Evolutionary conservation across 2,888 invertebrate species (phyloP).

Genomic region (Ferdinandea cuprea): DNA sequence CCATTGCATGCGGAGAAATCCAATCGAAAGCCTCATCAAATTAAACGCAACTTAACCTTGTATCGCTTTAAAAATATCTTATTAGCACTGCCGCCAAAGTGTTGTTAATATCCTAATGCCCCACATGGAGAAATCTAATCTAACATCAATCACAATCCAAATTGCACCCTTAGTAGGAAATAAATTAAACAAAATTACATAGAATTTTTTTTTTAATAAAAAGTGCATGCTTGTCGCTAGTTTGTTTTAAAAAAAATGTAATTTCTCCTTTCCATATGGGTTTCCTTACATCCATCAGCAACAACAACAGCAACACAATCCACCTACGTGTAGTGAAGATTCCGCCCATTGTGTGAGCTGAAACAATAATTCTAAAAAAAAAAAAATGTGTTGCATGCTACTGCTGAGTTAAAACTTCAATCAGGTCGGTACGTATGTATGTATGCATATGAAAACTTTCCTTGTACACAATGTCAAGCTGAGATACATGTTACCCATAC

Average conservation of each 20-base stretch:
- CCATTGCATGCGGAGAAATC: too few relatives aligned
- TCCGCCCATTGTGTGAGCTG: conserved; percentile 18
- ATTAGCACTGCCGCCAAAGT: neutral
- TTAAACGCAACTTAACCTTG: too few relatives aligned
- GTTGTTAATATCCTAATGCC: neutral
- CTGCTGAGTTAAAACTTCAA: conserved; percentile 12
- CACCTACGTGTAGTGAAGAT: neutral
- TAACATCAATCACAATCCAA: neutral
- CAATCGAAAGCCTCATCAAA: too few relatives aligned
- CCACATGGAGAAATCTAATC: neutral
- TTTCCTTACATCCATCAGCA: too few relatives aligned
- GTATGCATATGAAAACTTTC: conserved; percentile 27
- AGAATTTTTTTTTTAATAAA: conserved; percentile 10
- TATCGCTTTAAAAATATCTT: too few relatives aligned
- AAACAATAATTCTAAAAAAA: conserved; percentile 45
- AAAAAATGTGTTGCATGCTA: conserved; percentile 50
- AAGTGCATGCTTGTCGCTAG: conserved; percentile 36
- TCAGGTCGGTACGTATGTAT: conserved; percentile 10
- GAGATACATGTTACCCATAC: neutral
- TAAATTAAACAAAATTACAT: neutral
- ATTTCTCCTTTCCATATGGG: conserved; percentile 5
- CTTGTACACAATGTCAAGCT: conserved; percentile 56
- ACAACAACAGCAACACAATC: too few relatives aligned
- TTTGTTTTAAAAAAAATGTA: conserved; percentile 7
- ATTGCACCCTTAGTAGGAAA: neutral